Conservation (phyloP, 2,888 invertebrate species). For the Carcina quercana region DNA sequence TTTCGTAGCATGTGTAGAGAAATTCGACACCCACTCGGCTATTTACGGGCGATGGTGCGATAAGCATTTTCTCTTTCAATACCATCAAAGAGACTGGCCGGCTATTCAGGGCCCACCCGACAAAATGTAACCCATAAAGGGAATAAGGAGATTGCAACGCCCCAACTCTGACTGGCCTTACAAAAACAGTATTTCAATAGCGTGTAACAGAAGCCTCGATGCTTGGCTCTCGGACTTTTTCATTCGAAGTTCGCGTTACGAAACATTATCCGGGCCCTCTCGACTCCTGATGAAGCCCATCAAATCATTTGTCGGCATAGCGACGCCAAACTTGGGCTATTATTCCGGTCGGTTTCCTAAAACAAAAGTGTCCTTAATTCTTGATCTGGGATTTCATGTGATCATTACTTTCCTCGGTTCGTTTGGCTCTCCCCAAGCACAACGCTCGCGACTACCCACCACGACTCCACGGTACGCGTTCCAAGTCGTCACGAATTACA, state of each 20-base stretch:
- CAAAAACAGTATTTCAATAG: constrained; percentile 39
- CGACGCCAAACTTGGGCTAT: constrained; percentile 57
- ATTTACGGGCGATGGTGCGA: constrained; percentile 67
- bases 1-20: constrained; percentile 62
- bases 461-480: constrained; percentile 22
- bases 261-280: constrained; percentile 50
- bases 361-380: constrained; percentile 63
- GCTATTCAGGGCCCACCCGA: constrained; percentile 55
- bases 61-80: constrained; percentile 71
- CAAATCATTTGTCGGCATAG: constrained; percentile 63
- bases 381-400: constrained; percentile 61
- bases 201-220: constrained; percentile 15
- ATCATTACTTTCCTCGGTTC: constrained; percentile 54
- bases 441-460: constrained; percentile 29
- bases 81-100: constrained; percentile 66
- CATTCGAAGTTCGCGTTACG: constrained; percentile 33
- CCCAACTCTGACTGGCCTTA: constrained; percentile 39
- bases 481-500: constrained; percentile 49
- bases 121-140: constrained; percentile 59
- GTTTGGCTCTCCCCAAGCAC: constrained; percentile 40
- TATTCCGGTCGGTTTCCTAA: constrained; percentile 63
- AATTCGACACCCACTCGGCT: constrained; percentile 65
- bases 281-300: constrained; percentile 54
- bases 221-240: constrained; percentile 28
- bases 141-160: constrained; percentile 52